Conservation (phyloP, 2,888 invertebrate genomes). For the Amorpha juglandis region DNA sequence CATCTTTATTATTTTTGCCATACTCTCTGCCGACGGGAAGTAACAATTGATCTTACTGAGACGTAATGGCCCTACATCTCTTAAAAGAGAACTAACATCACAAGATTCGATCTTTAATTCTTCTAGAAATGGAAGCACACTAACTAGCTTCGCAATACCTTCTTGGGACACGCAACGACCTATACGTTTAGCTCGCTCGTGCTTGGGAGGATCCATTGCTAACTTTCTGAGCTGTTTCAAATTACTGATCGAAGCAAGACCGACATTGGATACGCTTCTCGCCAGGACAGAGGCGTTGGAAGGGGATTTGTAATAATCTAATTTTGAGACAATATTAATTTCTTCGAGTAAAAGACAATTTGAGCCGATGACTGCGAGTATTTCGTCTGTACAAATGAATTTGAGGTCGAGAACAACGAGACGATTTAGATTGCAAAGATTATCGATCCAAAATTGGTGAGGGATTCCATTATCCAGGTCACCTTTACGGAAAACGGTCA, state of each 20-base stretch:
- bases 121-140: slow-evolving; percentile 71
- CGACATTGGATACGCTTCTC: slow-evolving; percentile 77
- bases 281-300: slow-evolving; percentile 78
- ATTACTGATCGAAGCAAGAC: slow-evolving; percentile 66
- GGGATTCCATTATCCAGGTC: slow-evolving; percentile 76
- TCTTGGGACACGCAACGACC: slow-evolving; percentile 77
- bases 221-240: slow-evolving; percentile 70
- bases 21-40: slow-evolving; percentile 74
- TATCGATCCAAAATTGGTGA: slow-evolving; percentile 71
- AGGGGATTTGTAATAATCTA: slow-evolving; percentile 75
- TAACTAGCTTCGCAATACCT: slow-evolving; percentile 72
- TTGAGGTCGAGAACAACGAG: slow-evolving; percentile 76
- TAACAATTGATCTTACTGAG: slow-evolving; percentile 77
- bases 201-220: slow-evolving; percentile 78
- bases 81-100: slow-evolving; percentile 76
- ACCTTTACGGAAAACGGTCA: slow-evolving; percentile 77
- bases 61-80: slow-evolving; percentile 69
- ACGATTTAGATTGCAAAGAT: slow-evolving; percentile 64
- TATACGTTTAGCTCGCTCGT: slow-evolving; percentile 69
- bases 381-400: slow-evolving; percentile 81
- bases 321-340: slow-evolving; percentile 77
- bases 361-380: slow-evolving; percentile 69
- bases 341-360: slow-evolving; percentile 73
- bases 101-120: slow-evolving; percentile 78
- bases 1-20: slow-evolving; percentile 70